Evolutionary conservation across 2,888 invertebrate species (phyloP), one percentile per base, ranked within the genome.

Genomic region (Drosophila infuscata): DNA sequence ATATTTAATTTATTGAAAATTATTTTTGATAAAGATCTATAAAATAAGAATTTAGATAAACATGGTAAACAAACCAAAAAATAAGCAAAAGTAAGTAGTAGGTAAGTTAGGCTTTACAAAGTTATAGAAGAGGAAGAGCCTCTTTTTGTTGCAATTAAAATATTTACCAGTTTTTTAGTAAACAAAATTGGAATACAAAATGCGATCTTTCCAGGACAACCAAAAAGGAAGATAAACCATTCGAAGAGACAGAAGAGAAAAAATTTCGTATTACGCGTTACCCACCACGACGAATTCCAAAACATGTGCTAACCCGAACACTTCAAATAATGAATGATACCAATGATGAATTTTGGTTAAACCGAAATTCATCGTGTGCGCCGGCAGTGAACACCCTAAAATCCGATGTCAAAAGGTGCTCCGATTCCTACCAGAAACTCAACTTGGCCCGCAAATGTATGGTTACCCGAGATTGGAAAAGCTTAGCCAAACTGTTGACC

Each of bases 401-500:
- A 30, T 52, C 70, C 30, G 38, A 32, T 9, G 57, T 12, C 0
- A 25, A n/a, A 7, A 52, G 51, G 6, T 30, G 35, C 36, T 71
- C 78, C 12, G 76, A 76, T 8, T 62, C 61, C 2, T 72, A 69
- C 33, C 48, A 65, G 9, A 83, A 83, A 32, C 11, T 90, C 7
- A 63, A 77, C 53, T 77, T 82, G 36, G 85, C 88, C 2, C 75
- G 86, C 6, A 78, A 66, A 52, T 90, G 77, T 41, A 48, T 90
- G 29, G 53, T 90, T 41, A 71, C 71, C 7, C 62, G 89, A 43
- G 89, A 90, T 59, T 82, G 83, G 79, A 41, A 67, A 36, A 88
- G 70, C 61, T 73, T 90, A 57, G 77, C 79, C 0, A 89, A 82
- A 60, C 51, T 82, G 7, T 32, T 90, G 8, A 70, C 85, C 15